Conservation (phyloP, 2,797 vertebrate species). For the Pantherophis vulpinus region DNA sequence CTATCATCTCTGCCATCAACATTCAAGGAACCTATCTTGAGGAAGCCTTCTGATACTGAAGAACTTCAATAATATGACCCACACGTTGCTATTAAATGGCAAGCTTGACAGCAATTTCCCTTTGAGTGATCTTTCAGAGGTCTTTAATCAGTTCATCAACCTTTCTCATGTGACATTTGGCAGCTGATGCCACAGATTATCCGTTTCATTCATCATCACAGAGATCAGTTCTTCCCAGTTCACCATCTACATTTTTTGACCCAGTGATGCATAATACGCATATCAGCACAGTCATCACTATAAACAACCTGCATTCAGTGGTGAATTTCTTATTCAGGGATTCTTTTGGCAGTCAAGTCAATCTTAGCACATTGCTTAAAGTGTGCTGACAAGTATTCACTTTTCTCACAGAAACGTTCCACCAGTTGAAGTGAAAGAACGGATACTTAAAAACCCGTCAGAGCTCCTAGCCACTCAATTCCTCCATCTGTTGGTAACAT, state of each 20-base stretch:
- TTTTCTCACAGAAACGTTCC: background rate
- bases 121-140: background rate
- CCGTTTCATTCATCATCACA: background rate
- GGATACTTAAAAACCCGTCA: background rate
- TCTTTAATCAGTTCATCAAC: background rate
- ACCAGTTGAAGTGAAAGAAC: background rate
- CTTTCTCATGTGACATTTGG: background rate
- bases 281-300: background rate
- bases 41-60: background rate
- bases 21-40: background rate
- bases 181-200: background rate
- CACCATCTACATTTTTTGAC: background rate
- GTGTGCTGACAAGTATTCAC: background rate
- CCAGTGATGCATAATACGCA: background rate
- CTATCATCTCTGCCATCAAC: background rate
- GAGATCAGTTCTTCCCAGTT: background rate
- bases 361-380: background rate
- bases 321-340: background rate
- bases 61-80: background rate
- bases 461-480: background rate
- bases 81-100: background rate
- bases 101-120: background rate
- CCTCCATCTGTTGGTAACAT: background rate
- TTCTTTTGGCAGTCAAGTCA: background rate
- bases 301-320: background rate